Base-by-base conservation (phyloP, 2,113 vertebrate genomes). In the Gymnarchus niloticus region DNA sequence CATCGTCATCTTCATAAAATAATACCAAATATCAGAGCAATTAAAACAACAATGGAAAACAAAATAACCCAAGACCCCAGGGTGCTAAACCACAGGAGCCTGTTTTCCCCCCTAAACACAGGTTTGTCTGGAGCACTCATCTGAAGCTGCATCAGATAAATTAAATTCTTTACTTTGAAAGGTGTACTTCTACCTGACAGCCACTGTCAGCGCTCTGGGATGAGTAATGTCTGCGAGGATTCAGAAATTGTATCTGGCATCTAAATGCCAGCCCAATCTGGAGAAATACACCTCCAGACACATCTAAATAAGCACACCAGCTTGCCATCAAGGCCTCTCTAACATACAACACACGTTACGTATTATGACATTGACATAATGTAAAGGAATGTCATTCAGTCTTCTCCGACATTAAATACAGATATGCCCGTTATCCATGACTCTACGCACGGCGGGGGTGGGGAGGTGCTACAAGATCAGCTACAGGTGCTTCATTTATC, bases 361-460 rank as follows among this genome's bases (percentile, higher is more conserved):
- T n/a, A 78, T 48, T 78, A 78, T 46, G 76, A 78, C 76, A 46
- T 19, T 48, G 76, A 78, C 76, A 78, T 76, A 19, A 76, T 33
- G 17, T 78, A 78, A 78, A 78, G 44, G 76, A 78, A 48, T n/a
- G 44, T n/a, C 6, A 78, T 78, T 78, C 46, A 4, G 0, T 23
- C 76, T 6, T n/a, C 76, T 48, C 37, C 44, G 73, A 23, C 44
- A 46, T n/a, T 77, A 44, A 69, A 46, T 2, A 77, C 73, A 46
- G 21, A 44, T 48, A 19, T 78, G 7, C n/a, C n/a, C n/a, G n/a
- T n/a, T n/a, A n/a, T 48, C 41, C 37, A 48, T n/a, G 73, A 7
- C 73, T 44, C 37, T 46, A 3, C 14, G 5, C 14, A 17, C 19
- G 6, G 5, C 19, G 21, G 33, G 41, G 7, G 3, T 0, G 14